Conservation (phyloP, 2,888 invertebrate genomes). For the Cheilosia pagana region DNA sequence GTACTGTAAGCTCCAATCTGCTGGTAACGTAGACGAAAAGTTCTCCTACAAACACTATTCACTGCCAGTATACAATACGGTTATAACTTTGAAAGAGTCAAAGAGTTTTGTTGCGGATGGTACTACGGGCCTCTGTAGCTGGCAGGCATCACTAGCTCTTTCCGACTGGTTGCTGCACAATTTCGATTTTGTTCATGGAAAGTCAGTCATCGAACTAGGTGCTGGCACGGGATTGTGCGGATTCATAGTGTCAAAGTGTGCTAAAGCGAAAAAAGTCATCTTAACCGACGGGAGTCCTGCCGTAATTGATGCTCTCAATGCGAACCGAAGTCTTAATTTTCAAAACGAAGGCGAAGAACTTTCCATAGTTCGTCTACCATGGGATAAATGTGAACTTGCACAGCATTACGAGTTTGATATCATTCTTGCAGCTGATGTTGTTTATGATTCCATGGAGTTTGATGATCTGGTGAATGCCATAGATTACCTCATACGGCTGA, state of each 20-base stretch:
- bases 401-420: conserved; percentile 82
- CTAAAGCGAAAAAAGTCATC: conserved; percentile 85
- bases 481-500: conserved; percentile 81
- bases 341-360: conserved; percentile 12
- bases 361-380: conserved; percentile 80
- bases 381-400: conserved; percentile 83
- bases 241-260: conserved; percentile 86
- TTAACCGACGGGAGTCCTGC: conserved; percentile 89
- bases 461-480: conserved; percentile 83
- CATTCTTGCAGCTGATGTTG: conserved; percentile 86
- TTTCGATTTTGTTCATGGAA: conserved; percentile 84
- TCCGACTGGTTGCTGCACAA: conserved; percentile 89
- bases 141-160: conserved; percentile 90
- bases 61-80: conserved; percentile 79
- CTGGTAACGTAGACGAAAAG: conserved; percentile 78
- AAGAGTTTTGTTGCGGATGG: conserved; percentile 89
- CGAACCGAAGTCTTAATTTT: conserved; percentile 87
- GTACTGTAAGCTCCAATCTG: conserved; percentile 85
- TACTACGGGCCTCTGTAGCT: conserved; percentile 91
- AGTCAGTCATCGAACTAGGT: conserved; percentile 89
- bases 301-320: conserved; percentile 86
- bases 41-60: conserved; percentile 88
- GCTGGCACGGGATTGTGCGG: conserved; percentile 91
- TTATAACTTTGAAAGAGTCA: conserved; percentile 88
- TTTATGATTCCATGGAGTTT: conserved; percentile 86